Conservation (phyloP, 1,140 invertebrate genomes). For the Drosophila biarmipes region DNA sequence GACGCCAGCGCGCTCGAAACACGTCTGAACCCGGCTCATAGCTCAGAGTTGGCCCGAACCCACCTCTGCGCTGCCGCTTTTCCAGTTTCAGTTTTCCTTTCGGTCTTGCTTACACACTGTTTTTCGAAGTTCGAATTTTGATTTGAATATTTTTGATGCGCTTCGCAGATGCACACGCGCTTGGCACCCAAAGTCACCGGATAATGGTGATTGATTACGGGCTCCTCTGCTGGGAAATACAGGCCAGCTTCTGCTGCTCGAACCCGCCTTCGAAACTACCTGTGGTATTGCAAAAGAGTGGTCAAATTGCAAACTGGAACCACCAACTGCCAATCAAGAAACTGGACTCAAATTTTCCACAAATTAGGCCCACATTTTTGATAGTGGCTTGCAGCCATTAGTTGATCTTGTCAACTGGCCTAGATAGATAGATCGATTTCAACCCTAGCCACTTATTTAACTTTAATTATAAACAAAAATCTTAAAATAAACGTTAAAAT, state of each 20-base stretch:
- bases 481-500: too few species aligned
- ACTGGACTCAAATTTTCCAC: constrained; percentile 9
- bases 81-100: constrained; percentile 45
- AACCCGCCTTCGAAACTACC: constrained; percentile 11
- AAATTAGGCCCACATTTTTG: constrained; percentile 5
- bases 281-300: constrained; percentile 23
- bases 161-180: constrained; percentile 20
- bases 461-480: too few species aligned
- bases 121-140: constrained; percentile 5
- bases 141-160: constrained; percentile 14
- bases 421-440: background rate
- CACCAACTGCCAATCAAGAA: constrained; percentile 31
- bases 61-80: constrained; percentile 21
- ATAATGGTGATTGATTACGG: constrained; percentile 27
- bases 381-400: background rate
- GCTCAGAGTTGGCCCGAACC: constrained; percentile 8
- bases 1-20: constrained; percentile 52
- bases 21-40: constrained; percentile 51
- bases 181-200: constrained; percentile 11
- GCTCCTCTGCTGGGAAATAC: constrained; percentile 2
- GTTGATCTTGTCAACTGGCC: background rate
- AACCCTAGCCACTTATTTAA: background rate
- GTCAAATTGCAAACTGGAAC: constrained; percentile 23
- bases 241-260: constrained; percentile 7
- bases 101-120: constrained; percentile 23